Evolutionary conservation across 2,797 vertebrate genomes (phyloP).

Genomic region (Microchirus variegatus): DNA sequence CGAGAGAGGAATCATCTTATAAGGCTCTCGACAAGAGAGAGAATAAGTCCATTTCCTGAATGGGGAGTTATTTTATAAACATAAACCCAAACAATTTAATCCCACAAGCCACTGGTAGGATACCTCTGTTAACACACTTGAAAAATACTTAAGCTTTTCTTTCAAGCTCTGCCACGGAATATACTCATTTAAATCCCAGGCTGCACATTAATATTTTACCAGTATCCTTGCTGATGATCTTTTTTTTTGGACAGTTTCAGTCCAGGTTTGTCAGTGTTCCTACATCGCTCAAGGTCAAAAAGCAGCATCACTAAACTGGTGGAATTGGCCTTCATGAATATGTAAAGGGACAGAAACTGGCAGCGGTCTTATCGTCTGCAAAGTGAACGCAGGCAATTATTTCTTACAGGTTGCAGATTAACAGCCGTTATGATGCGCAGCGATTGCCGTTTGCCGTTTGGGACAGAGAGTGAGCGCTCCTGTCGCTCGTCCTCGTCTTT

Average conservation of each 20-base stretch:
- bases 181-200: too few species aligned
- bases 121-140: too few species aligned
- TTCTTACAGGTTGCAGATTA: too few species aligned
- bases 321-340: conserved; percentile 3
- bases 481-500: too few species aligned
- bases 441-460: too few species aligned
- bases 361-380: too few species aligned
- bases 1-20: not conserved
- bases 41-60: not conserved
- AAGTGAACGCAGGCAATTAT: too few species aligned
- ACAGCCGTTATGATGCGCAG: too few species aligned
- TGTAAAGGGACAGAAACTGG: not conserved
- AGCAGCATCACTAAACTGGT: conserved; percentile 7
- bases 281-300: not conserved
- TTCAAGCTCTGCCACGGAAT: too few species aligned
- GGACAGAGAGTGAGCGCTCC: too few species aligned
- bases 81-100: not conserved
- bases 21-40: not conserved
- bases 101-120: too few species aligned
- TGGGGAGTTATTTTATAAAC: not conserved
- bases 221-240: not conserved
- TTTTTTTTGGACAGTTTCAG: not conserved
- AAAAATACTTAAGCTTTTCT: too few species aligned
- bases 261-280: conserved; percentile 22
- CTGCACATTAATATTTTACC: conserved; percentile 11